Evolutionary conservation across 1,140 invertebrate species (phyloP).

Genomic region (Sarcophaga peregrina): DNA sequence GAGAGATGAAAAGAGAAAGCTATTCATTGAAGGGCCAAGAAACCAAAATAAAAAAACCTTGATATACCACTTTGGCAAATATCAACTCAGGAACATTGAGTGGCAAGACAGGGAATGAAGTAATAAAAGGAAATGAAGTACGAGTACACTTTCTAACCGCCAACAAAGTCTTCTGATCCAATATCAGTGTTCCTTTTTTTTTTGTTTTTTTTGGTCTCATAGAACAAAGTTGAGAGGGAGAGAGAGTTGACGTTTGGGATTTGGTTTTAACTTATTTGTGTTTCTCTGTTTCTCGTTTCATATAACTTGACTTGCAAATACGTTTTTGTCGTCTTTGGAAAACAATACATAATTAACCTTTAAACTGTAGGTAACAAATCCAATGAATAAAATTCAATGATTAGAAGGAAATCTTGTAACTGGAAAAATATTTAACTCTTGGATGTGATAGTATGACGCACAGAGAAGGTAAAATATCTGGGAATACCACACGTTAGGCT

Average conservation of each 20-base stretch:
- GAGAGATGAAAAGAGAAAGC: too few relatives aligned
- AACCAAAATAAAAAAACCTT: not conserved
- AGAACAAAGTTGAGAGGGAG: not conserved
- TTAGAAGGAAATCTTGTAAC: too few relatives aligned
- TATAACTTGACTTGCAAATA: not conserved
- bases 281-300: not conserved
- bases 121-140: not conserved
- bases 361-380: too few relatives aligned
- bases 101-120: too few relatives aligned
- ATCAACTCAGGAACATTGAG: not conserved
- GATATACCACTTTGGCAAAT: not conserved
- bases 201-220: too few relatives aligned
- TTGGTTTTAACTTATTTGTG: slow-evolving; percentile 3
- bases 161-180: slow-evolving; percentile 2
- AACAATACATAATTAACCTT: not conserved
- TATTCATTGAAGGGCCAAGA: not conserved
- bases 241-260: slow-evolving; percentile 11
- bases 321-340: not conserved
- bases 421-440: too few relatives aligned
- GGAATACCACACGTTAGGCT: too few relatives aligned
- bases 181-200: not conserved
- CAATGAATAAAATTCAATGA: too few relatives aligned
- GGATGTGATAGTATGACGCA: too few relatives aligned
- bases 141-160: not conserved
- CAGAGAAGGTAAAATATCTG: too few relatives aligned